Percentiles rank a stretch among this genome's conserved stretches.
Conservation (phyloP, 2,888 invertebrate genomes). For the Eumerus sabulonum region DNA sequence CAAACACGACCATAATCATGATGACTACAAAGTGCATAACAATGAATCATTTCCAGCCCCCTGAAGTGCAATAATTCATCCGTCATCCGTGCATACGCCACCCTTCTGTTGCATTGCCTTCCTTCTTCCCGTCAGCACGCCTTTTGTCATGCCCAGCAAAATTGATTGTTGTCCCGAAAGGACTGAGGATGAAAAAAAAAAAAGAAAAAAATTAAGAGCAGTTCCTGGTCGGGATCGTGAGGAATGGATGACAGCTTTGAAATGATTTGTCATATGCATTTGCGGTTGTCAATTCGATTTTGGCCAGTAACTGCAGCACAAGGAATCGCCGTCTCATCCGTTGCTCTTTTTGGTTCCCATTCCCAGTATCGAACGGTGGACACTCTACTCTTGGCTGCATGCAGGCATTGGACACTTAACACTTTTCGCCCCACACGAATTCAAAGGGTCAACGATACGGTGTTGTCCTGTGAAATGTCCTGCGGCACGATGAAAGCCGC, state of each 20-base stretch:
- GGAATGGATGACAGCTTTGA: constrained; percentile 58
- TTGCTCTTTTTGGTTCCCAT: constrained; percentile 15
- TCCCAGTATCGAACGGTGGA: constrained; percentile 5
- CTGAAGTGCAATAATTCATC: constrained; percentile 70
- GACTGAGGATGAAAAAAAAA: constrained; percentile 1
- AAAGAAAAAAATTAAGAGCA: constrained; percentile 21
- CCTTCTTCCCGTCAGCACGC: neutral
- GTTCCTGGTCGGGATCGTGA: neutral
- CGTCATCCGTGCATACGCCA: constrained; percentile 53
- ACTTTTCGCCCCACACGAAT: constrained; percentile 22
- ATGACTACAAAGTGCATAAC: constrained; percentile 70
- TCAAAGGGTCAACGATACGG: constrained; percentile 21
- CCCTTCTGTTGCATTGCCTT: constrained; percentile 30
- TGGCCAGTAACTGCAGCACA: constrained; percentile 44
- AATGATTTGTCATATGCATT: constrained; percentile 71
- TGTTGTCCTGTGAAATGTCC: constrained; percentile 59
- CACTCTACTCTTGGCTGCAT: constrained; percentile 24
- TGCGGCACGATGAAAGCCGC: constrained; percentile 61
- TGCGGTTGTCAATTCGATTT: constrained; percentile 70
- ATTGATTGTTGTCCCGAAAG: constrained; percentile 43
- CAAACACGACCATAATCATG: constrained; percentile 65
- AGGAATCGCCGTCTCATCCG: neutral
- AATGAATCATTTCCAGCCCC: constrained; percentile 69
- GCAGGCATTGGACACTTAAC: constrained; percentile 56
- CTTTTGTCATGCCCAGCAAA: constrained; percentile 12